Conservation (phyloP, 2,113 vertebrate genomes). For the Puntigrus tetrazona region DNA sequence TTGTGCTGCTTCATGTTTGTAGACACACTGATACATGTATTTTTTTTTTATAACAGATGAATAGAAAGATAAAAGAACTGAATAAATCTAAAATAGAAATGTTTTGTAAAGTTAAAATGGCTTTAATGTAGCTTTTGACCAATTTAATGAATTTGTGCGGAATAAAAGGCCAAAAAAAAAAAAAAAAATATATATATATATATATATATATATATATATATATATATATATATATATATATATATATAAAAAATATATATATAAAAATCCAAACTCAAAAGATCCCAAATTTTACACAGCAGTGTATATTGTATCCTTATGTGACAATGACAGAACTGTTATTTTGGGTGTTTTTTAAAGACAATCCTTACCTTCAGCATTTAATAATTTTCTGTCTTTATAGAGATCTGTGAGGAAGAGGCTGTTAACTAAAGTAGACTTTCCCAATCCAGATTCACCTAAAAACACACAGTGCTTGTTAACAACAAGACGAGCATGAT, state of each 20-base stretch:
- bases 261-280: too few species aligned
- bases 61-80: neutral
- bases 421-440: conserved; percentile 97
- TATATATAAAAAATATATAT: too few species aligned
- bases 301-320: neutral
- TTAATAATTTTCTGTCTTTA: conserved; percentile 96
- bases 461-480: conserved; percentile 42
- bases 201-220: too few species aligned
- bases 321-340: neutral
- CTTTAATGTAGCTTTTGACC: neutral
- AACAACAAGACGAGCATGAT: neutral
- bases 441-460: conserved; percentile 98
- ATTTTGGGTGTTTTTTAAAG: neutral
- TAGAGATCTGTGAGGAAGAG: conserved; percentile 98
- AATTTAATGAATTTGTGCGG: neutral
- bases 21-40: too few species aligned
- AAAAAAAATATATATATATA: too few species aligned
- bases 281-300: neutral
- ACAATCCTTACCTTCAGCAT: conserved; percentile 87
- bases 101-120: neutral
- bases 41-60: neutral
- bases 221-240: too few species aligned
- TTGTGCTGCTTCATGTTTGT: neutral
- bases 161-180: neutral
- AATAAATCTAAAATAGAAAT: neutral